Base-by-base conservation (phyloP, 2,888 invertebrate species). In the Nomada lathburiana region DNA sequence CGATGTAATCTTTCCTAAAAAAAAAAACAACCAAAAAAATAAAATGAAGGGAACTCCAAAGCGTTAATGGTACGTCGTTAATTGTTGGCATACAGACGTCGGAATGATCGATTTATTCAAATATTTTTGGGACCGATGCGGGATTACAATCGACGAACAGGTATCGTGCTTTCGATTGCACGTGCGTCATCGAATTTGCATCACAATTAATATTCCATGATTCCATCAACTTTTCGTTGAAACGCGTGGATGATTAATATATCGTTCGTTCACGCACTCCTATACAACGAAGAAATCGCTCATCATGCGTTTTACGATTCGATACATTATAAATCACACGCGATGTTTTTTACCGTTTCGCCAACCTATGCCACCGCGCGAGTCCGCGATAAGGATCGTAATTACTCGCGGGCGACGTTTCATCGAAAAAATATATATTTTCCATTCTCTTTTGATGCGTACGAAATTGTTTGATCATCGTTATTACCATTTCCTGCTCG, bases 161-260 rank as follows among this genome's bases (percentile, higher is more conserved):
- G 59, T 73, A 72, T 80, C 80, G 68, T 23, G 67, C 73, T 57
- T 72, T 74, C 81, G 70, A 77, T 84, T 73, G 29, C 64, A 68
- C 55, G 26, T 42, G 73, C 76, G 69, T 75, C 79, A 63, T 65
- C 76, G 75, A 74, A 80, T 82, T 84, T 75, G 79, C 75, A 82
- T 75, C 71, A 65, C 70, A 71, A 82, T 86, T 84, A 86, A 82
- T 71, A 79, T 82, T 77, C 75, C 79, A 76, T 71, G 82, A 77
- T 76, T 76, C 73, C 77, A 86, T 84, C 63, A 78, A 64, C 68
- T 55, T 83, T 80, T 78, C 76, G 85, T 77, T 82, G 85, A 86
- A 87, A 83, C 83, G 85, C 87, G 80, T 77, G 81, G 83, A 85
- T 81, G 86, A 87, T 87, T 87, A 85, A 86, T 83, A 77, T 83